Base-by-base conservation (phyloP, 1,140 invertebrate species). In the Zaprionus lachaisei region DNA sequence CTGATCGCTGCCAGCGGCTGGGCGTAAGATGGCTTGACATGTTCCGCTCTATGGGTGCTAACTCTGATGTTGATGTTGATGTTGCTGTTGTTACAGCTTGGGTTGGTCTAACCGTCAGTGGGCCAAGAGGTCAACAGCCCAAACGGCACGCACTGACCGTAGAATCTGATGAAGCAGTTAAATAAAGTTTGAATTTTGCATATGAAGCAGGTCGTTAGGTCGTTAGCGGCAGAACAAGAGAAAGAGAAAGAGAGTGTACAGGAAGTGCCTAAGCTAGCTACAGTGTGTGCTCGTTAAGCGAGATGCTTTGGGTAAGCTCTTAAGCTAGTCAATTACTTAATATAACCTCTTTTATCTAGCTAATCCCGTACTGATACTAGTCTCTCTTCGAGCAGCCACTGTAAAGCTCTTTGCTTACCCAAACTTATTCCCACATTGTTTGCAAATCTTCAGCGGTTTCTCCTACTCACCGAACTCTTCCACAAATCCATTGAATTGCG, bases 401-500 rank as follows among this genome's bases (percentile, higher is more conserved):
- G 22, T 28, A 28, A 26, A 15, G 9, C 49, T 24, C 15, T 17
- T n/a, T 20, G 6, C 17, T 9, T 7, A 26, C 15, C 41, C 41
- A 44, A 44, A 15, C 2, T 5, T 44, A 9, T n/a, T 44, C 15
- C 41, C n/a, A 34, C 9, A 34, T 34, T 34, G 4, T 11, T 34
- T 11, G 9, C 9, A 11, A 9, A 3, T 9, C 28, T 31, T 31
- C 28, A n/a, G 38, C 2, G 14, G 5, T 2, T 14, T 17, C 11
- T 54, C 7, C 0, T 12, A 92, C 91, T 92, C 56, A 92, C 91
- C 91, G 56, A 83, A 92, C 3, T 80, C 73, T 41, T 92, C 78
- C 11, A 92, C 81, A 20, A 89, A 91, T 4, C 76, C 70, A 41
- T 76, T 76, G 60, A 81, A 90, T n/a, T 90, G 61, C 2, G 72